Base-by-base conservation (phyloP, 2,888 invertebrate species). In the Morpho achilles region DNA sequence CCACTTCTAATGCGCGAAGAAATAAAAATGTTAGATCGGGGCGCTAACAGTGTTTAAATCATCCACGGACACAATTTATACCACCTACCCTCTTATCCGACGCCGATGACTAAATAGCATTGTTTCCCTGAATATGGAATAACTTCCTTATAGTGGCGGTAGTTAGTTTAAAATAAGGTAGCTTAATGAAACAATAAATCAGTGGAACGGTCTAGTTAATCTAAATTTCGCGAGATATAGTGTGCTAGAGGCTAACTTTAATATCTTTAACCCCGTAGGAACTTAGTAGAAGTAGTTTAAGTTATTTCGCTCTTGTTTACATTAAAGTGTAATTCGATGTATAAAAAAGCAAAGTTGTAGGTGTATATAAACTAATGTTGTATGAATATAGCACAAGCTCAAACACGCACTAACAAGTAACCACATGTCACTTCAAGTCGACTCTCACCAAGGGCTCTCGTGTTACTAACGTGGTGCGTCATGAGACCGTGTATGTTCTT, bases 21-120 rank as follows among this genome's bases (percentile, higher is more conserved):
- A 74, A 75, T 77, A 77, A 78, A 77, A 79, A 73, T 76, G 76
- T 74, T 70, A 69, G 70, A 74, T 69, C 70, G 72, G 75, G 77
- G 77, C 75, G 79, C 76, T 75, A 77, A 78, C 76, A 75, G 71
- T 76, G 73, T 72, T 77, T 77, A 75, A 77, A 75, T 76, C 75
- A 76, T 74, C 65, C 65, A 56, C 58, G 60, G 69, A 57, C 64
- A 58, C 67, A 69, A 76, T 76, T 76, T 78, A 77, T 73, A 64
- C 58, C 53, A 43, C 53, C 47, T 50, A 45, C 57, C 53, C 56
- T 52, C 49, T 22, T n/a, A n/a, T 45, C 9, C 45, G 10, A 44
- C 50, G 45, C n/a, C 54, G 41, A 39, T 50, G 50, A 53, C 53
- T 61, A 59, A 56, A 56, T 56, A 59, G n/a, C 52, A 56, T 59